A percentile compares a stretch with the other conserved stretches of the same genome.
phyloP scores from a whole-genome alignment of 2,888 invertebrate species.

The Sinhomidia bicolor region DNA sequence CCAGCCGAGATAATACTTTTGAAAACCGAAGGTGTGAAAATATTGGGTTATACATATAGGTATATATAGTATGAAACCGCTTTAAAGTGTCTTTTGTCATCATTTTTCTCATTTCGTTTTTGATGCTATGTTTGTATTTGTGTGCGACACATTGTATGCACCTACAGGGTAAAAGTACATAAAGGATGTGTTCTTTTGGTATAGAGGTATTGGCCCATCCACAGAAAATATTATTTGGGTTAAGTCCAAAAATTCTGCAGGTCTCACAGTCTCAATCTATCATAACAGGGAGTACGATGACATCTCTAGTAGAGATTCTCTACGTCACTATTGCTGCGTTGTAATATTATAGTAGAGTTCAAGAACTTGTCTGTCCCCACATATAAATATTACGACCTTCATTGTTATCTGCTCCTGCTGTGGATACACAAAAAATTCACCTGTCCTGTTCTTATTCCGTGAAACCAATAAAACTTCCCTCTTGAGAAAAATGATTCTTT shows the following conservation, averaged over 20 bases:
- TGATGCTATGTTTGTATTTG: no score
- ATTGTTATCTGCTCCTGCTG: neutral
- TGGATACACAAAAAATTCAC: neutral
- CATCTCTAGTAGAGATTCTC: neutral
- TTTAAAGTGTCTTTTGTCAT: no score
- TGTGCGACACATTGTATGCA: no score
- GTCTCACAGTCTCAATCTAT: neutral
- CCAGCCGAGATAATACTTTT: no score
- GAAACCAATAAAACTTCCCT: neutral
- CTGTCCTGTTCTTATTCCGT: neutral
- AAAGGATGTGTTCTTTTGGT: no score
- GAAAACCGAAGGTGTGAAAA: no score
- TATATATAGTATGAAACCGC: no score
- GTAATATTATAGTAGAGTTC: slow-evolving; percentile 41
- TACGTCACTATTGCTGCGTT: no score
- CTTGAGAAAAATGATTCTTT: slow-evolving; percentile 19
- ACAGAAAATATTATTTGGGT: slow-evolving; percentile 35
- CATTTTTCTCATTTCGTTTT: no score
- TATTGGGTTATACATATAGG: no score
- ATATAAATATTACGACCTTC: slow-evolving; percentile 44
- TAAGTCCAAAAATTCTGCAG: slow-evolving; percentile 14
- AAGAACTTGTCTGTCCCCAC: slow-evolving; percentile 17
- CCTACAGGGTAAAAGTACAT: no score
- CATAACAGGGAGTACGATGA: neutral
- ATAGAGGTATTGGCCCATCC: slow-evolving; percentile 19